A percentile compares a stretch with the other conserved stretches of the same genome.
These are phyloP conservation scores for Agriotes lineatus DNA, from an alignment of 2,888 invertebrate species.

Conservation along the genomic window DNA sequence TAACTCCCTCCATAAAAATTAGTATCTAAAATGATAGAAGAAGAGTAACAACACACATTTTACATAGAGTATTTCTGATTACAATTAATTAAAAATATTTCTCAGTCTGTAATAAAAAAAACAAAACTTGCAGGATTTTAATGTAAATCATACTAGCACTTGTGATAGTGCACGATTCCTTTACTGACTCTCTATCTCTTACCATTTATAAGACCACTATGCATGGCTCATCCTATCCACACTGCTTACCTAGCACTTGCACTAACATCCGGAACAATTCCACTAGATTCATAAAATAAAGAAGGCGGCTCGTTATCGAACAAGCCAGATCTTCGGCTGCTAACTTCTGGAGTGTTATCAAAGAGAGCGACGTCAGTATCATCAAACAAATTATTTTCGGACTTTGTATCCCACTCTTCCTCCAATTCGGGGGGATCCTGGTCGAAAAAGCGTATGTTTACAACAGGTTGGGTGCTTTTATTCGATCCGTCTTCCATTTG, in stretches of 20 bases:
- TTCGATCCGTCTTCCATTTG: not conserved
- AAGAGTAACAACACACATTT: no score
- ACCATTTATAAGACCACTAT: no score
- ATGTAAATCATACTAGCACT: no score
- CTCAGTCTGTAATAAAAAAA: no score
- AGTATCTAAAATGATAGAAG: no score
- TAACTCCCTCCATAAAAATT: no score
- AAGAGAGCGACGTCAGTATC: slow-evolving; percentile 47
- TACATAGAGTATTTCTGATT: no score
- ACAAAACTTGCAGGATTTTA: no score
- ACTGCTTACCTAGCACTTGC: slow-evolving; percentile 46
- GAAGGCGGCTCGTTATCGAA: slow-evolving; percentile 61
- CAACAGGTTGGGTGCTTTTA: not conserved
- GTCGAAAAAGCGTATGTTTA: slow-evolving; percentile 47
- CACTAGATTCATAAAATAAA: slow-evolving; percentile 54
- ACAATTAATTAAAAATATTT: no score
- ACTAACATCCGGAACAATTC: slow-evolving; percentile 53
- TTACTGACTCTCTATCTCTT: no score
- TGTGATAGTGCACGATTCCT: no score
- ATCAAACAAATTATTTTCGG: slow-evolving; percentile 54
- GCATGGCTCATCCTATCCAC: no score
- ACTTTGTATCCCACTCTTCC: slow-evolving; percentile 58
- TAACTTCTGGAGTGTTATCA: slow-evolving; percentile 41
- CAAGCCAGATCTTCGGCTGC: slow-evolving; percentile 48
- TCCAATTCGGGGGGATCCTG: slow-evolving; percentile 50